Percentiles rank a stretch among this genome's conserved stretches.
phyloP scores from a whole-genome alignment of 1,140 invertebrate species.

The Ceratosolen fusciceps region DNA sequence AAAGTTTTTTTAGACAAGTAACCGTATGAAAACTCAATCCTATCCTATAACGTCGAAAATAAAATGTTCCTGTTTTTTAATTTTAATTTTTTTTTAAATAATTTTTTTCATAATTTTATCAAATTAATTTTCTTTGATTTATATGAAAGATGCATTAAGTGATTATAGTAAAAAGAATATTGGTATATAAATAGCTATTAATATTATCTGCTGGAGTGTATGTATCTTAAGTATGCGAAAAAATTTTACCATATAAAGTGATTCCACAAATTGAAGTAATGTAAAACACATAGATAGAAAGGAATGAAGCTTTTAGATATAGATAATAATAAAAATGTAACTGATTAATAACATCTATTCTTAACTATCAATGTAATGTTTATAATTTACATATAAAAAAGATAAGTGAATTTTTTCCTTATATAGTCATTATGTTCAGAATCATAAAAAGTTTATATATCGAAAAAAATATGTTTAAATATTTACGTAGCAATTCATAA shows the following conservation, averaged over 20 bases:
- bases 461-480: not conserved
- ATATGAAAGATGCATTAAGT: no score
- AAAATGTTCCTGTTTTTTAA: no score
- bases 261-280: constrained; percentile 16
- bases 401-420: not conserved
- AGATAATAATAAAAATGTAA: constrained; percentile 4
- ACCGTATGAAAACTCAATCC: no score
- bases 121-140: no score
- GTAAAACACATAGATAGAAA: not conserved
- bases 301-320: not conserved
- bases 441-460: not conserved
- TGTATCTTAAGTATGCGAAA: not conserved
- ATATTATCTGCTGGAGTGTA: not conserved
- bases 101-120: no score
- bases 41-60: no score
- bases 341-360: not conserved
- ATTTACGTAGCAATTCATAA: no score
- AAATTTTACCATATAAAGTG: not conserved
- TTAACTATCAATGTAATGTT: not conserved
- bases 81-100: no score
- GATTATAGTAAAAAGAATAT: no score
- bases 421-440: not conserved
- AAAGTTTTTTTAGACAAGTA: no score
- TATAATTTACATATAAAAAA: not conserved
- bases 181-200: constrained; percentile 18